Evolutionary conservation across 2,113 vertebrate species (phyloP), one percentile per base, ranked within the genome.

Genomic region (Nipponia nippon): DNA sequence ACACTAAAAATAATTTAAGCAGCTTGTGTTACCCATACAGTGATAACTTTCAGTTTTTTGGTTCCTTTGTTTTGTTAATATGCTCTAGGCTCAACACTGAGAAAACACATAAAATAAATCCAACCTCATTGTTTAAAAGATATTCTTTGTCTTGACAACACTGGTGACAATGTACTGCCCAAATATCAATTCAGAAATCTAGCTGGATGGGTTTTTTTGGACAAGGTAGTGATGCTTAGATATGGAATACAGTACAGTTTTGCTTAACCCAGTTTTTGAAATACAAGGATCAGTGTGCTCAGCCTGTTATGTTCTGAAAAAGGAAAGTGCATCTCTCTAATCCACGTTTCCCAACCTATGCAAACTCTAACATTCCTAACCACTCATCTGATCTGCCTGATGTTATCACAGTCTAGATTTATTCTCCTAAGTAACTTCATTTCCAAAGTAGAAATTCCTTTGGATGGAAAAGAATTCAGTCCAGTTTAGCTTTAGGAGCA

Each of bases 1-100:
- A 1, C 0, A 5, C 9, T 49, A 40, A 58, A 78, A 83, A 26
- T 22, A 87, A 83, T 67, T 72, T 61, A 55, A 88, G 63, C 49
- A 96, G 22, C 16, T 44, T 62, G 16, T 62, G 15, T 55, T 65
- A 81, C 16, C 13, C 47, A 36, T 3, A 36, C 5, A 71, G 38
- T 23, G 8, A 40, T 22, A 72, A 72, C 30, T 76, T 3, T 1
- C 3, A 5, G 2, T 0, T 5, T 52, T 69, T 85, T 30, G 10
- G 36, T 49, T 46, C 40, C 38, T 72, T 70, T 61, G 13, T 15
- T 87, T 44, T 80, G 34, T 77, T 71, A 77, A 59, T 21, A 25
- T 9, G 50, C 36, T 78, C 75, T n/a, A 70, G 61, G 26, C 50
- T 90, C 36, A 71, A 34, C 20, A 42, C 22, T 59, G 44, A 81